Evolutionary conservation across 2,888 invertebrate genomes (phyloP), one percentile per base, ranked within the genome.

Genomic region (Cybosia mesomella): DNA sequence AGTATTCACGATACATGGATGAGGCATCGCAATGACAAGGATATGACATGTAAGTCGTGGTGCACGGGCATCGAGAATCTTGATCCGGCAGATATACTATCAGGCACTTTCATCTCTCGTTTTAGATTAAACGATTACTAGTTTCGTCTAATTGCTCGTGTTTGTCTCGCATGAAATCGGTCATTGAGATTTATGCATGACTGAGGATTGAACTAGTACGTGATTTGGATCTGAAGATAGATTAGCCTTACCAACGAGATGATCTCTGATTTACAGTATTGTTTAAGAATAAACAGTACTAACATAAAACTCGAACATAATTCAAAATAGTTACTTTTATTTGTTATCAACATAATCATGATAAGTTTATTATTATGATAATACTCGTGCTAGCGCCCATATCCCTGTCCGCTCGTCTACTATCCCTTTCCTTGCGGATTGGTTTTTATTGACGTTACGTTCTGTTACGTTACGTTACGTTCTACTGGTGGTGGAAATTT

Each of bases 71-170:
- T 80, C 76, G 80, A 77, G 79, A 74, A 71, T 81, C 80, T 76
- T 78, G 85, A 87, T 86, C 77, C 76, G 71, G 73, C 61, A 76
- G 84, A 86, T 85, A 87, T 79, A 80, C 83, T 94, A 94, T 95
- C 94, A 84, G 79, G 76, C 81, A 93, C 94, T 95, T 95, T 95
- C 94, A 95, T 95, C 95, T 93, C 81, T 87, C 83, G 86, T 83
- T 87, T 87, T 86, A 90, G 93, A 94, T 94, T 91, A 90, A 90
- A 89, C 88, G 94, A 94, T 94, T 92, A 91, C 89, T 85, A 85
- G 90, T 91, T 92, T 87, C 89, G 84, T 92, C 90, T 94, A 94
- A 95, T 94, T 93, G 93, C 90, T 89, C 88, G 88, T 87, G 86
- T 91, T 87, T 89, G 91, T 89, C 89, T 89, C 87, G 87, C 79